Conservation (phyloP, 2,888 invertebrate genomes). For the Teinopalpus imperialis region DNA sequence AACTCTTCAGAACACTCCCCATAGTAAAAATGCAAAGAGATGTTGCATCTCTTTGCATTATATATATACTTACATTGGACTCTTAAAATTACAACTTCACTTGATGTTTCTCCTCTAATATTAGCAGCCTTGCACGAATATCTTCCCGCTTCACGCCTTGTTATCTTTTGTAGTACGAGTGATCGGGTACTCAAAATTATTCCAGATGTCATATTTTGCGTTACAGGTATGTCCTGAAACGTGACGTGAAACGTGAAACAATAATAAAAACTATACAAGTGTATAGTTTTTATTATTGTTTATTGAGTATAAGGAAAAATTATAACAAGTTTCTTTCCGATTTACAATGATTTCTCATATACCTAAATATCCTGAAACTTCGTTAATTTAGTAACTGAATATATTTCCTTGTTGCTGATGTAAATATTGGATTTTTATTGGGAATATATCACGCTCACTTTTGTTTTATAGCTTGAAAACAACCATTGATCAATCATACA, state of each 20-base stretch:
- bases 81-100: constrained; percentile 87
- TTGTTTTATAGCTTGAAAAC: constrained; percentile 25
- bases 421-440: constrained; percentile 27
- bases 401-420: constrained; percentile 6
- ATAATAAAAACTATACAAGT: too few relatives aligned
- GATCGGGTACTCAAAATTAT: constrained; percentile 94
- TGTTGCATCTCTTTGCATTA: too few relatives aligned
- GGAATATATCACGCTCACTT: constrained; percentile 21
- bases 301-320: too few relatives aligned
- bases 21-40: too few relatives aligned
- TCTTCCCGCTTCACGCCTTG: constrained; percentile 89
- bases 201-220: constrained; percentile 92
- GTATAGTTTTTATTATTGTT: too few relatives aligned
- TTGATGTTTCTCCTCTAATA: constrained; percentile 90
- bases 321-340: too few relatives aligned
- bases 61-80: constrained; percentile 96
- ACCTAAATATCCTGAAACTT: too few relatives aligned
- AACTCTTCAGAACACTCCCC: too few relatives aligned
- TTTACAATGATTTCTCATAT: too few relatives aligned
- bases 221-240: constrained; percentile 82
- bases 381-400: too few relatives aligned
- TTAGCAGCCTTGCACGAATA: constrained; percentile 93
- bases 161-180: constrained; percentile 92
- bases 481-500: constrained; percentile 27
- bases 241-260: too few relatives aligned